Evolutionary conservation across 2,797 vertebrate genomes (phyloP).

Genomic region (Mallotus villosus): DNA sequence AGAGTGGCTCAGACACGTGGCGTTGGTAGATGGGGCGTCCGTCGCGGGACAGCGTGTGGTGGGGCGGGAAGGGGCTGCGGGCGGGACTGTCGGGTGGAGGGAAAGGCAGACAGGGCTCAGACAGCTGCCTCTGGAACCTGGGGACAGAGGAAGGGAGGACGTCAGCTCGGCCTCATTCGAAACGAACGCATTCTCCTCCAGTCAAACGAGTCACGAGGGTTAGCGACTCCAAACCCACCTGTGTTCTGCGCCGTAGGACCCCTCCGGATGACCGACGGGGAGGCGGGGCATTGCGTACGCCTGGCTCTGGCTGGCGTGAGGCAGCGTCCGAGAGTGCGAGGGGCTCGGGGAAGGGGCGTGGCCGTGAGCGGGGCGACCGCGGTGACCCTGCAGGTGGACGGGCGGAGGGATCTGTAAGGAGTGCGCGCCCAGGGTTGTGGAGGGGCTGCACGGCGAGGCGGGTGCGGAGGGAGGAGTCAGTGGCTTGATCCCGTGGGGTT

Average conservation of each 20-base stretch:
- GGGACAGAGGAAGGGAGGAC: not conserved
- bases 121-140: constrained; percentile 92
- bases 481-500: constrained; percentile 83
- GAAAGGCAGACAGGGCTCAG: constrained; percentile 80
- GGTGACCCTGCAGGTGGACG: constrained; percentile 40
- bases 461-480: constrained; percentile 79
- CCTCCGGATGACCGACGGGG: constrained; percentile 72
- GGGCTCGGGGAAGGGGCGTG: constrained; percentile 44
- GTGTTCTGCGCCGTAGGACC: constrained; percentile 82
- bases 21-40: constrained; percentile 85
- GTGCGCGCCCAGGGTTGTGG: constrained; percentile 65
- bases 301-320: constrained; percentile 54
- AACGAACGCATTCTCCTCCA: not conserved
- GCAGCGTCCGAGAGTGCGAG: constrained; percentile 51
- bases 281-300: constrained; percentile 81
- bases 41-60: constrained; percentile 57
- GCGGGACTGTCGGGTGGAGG: constrained; percentile 63
- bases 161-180: too few species aligned
- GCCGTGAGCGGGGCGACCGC: constrained; percentile 33
- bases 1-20: constrained; percentile 87
- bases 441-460: constrained; percentile 68
- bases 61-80: constrained; percentile 72
- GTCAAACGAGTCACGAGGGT: too few species aligned
- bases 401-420: constrained; percentile 63
- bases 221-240: constrained; percentile 68